Conservation (phyloP, 2,888 invertebrate species). For the Amphipyra tragopoginis region DNA sequence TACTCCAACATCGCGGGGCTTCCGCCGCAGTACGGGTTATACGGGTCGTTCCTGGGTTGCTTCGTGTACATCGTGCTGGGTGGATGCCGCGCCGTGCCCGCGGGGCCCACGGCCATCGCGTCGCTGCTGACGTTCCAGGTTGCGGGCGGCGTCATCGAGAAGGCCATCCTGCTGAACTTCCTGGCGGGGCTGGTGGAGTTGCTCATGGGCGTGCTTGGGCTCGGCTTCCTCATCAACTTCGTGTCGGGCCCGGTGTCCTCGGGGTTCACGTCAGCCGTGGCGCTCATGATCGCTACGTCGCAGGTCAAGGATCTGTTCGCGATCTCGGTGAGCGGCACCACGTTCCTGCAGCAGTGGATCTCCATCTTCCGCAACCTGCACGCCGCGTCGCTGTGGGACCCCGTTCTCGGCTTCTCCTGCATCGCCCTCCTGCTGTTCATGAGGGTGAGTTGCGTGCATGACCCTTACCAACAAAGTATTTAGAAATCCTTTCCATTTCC, state of each 20-base stretch:
- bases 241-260: conserved; percentile 97
- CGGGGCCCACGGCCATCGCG: conserved; percentile 97
- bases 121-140: conserved; percentile 96
- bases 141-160: conserved; percentile 91
- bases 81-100: conserved; percentile 97
- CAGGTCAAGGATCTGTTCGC: conserved; percentile 96
- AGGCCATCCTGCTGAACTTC: conserved; percentile 94
- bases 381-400: conserved; percentile 92
- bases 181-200: conserved; percentile 93
- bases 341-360: conserved; percentile 94
- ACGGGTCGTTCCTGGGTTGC: conserved; percentile 97
- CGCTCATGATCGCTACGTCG: conserved; percentile 96
- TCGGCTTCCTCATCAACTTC: conserved; percentile 96
- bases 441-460: conserved; percentile 89
- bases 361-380: conserved; percentile 92
- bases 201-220: conserved; percentile 94
- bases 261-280: conserved; percentile 97
- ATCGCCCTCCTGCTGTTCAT: conserved; percentile 94
- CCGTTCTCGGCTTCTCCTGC: conserved; percentile 93
- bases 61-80: conserved; percentile 97
- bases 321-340: conserved; percentile 92
- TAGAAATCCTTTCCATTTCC: too few relatives aligned
- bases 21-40: conserved; percentile 96
- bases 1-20: conserved; percentile 95
- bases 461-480: too few relatives aligned